Evolutionary conservation across 1,140 invertebrate species (phyloP), one percentile per base, ranked within the genome.

Genomic region (Saccostrea echinata): DNA sequence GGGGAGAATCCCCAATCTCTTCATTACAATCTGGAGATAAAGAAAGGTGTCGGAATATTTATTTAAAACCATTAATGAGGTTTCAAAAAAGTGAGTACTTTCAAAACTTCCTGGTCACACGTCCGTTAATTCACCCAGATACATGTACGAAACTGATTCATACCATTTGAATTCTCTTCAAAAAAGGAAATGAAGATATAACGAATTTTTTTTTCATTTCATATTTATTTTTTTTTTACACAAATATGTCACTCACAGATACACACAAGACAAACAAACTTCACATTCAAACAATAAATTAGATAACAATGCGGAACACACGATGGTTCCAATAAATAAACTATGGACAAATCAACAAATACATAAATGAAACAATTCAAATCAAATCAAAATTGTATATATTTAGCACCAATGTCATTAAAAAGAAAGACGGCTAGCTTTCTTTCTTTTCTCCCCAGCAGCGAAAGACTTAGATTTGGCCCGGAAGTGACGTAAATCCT

Each of bases 401-500:
- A 43, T 43, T 43, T 43, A 61, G 18, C 55, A 61, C 16, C 18
- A 61, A n/a, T n/a, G n/a, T 18, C 27, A 16, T 76, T 33, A 76
- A 33, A 76, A 76, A 30, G 68, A 76, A 13, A 76, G 68, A 30
- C 68, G 27, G 27, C 27, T 76, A 30, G 68, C 68, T 76, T 30
- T 76, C 24, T 83, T 83, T 35, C 71, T 55, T 86, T 86, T 91
- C 35, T 92, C 92, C 35, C 91, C 91, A 4, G 90, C 93, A 24
- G 90, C 87, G 93, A 88, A 96, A 4, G 97, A 97, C 93, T 97
- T 98, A 84, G 97, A 97, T 92, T 97, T 97, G 85, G 95, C 96
- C 30, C 97, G 96, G 93, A 97, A 98, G 90, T 96, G 96, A 84
- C 96, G 95, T 71, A 97, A 95, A 83, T 97, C 97, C 21, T 96